Conservation (phyloP, 2,797 vertebrate species). For the Melanotaenia nigrans region DNA sequence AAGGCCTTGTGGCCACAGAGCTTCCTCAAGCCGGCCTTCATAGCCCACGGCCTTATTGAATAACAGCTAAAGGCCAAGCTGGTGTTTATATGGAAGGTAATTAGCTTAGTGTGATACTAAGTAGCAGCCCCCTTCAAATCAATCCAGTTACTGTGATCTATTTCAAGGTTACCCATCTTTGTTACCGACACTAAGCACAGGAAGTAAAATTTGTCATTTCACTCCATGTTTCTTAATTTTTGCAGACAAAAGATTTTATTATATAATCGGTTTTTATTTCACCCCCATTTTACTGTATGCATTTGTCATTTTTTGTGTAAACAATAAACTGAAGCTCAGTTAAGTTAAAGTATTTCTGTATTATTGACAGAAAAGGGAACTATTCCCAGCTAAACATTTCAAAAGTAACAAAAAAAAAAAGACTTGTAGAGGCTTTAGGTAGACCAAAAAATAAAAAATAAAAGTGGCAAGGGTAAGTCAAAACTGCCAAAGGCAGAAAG, state of each 20-base stretch:
- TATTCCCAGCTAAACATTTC: not conserved
- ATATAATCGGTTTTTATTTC: not conserved
- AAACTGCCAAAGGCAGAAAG: not conserved
- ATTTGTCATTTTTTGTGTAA: not conserved
- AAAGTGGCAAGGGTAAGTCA: not conserved
- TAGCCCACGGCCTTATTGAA: slow-evolving; percentile 61
- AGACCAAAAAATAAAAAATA: not conserved
- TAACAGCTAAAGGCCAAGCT: slow-evolving; percentile 67
- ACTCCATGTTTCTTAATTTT: not conserved
- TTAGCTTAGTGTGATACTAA: slow-evolving; percentile 70
- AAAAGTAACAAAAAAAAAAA: not conserved
- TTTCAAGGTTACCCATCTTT: slow-evolving; percentile 32
- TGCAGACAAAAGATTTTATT: not conserved
- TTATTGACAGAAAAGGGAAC: not conserved
- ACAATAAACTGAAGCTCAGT: not conserved
- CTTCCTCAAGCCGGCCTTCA: slow-evolving; percentile 44
- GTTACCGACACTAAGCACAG: slow-evolving; percentile 12
- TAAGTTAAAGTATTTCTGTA: not conserved
- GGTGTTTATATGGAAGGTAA: slow-evolving; percentile 71
- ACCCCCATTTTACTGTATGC: not conserved
- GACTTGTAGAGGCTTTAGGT: not conserved
- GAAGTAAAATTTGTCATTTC: not conserved
- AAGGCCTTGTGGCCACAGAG: slow-evolving; percentile 52
- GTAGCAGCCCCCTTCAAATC: slow-evolving; percentile 59
- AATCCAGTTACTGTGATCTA: slow-evolving; percentile 45